Evolutionary conservation across 2,888 invertebrate genomes (phyloP).

Genomic region (Electrophaes corylata): DNA sequence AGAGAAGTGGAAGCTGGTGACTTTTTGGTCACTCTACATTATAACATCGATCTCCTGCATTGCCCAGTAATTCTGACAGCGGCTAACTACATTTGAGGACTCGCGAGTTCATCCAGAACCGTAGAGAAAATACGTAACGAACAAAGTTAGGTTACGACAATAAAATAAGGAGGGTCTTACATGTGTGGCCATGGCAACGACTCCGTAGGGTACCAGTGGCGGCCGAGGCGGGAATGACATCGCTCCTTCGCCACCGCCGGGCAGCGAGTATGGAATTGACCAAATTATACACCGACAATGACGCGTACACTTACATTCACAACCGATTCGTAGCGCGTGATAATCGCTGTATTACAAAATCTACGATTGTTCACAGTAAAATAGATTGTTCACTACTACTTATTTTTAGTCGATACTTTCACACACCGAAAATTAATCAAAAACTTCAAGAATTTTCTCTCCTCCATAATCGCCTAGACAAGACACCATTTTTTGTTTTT

Average conservation of each 20-base stretch:
- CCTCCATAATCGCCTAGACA: background rate
- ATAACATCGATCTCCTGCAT: background rate
- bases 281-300: constrained; percentile 43
- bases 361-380: background rate
- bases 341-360: background rate
- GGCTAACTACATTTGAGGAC: background rate
- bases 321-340: constrained; percentile 1
- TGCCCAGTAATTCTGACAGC: background rate
- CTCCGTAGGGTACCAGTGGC: constrained; percentile 90
- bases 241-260: constrained; percentile 29
- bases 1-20: no score
- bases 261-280: constrained; percentile 26
- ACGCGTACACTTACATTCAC: constrained; percentile 45
- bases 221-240: constrained; percentile 97
- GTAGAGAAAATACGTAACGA: constrained; percentile 6
- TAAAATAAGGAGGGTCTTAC: constrained; percentile 77
- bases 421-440: background rate
- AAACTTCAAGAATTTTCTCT: background rate
- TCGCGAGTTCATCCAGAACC: background rate
- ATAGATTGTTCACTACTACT: background rate
- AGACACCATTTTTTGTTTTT: background rate
- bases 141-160: constrained; percentile 44
- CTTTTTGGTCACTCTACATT: background rate
- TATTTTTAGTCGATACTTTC: background rate
- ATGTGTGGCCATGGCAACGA: constrained; percentile 90